Percentiles rank a stretch among this genome's conserved stretches.
These are phyloP conservation scores for Chascanopsetta lugubris DNA, from an alignment of 2,113 vertebrate genomes.

Conservation along the genomic window DNA sequence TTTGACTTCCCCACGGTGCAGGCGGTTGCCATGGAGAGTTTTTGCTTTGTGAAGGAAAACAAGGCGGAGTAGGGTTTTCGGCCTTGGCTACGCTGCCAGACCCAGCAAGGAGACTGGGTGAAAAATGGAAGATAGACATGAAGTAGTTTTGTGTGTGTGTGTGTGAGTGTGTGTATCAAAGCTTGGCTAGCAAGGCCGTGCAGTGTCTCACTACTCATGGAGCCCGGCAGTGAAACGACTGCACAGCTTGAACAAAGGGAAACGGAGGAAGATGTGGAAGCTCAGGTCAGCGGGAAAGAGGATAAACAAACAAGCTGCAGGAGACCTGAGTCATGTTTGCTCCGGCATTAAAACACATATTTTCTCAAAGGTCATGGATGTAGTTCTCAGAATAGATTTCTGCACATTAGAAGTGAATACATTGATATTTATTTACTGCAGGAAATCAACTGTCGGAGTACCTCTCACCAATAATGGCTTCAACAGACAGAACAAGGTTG, in stretches of 20 bases:
- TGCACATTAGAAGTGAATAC: background rate
- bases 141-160: background rate
- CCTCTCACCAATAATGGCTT: background rate
- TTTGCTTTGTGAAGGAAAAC: conserved; percentile 31
- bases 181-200: conserved; percentile 27
- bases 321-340: conserved; percentile 18
- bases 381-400: background rate
- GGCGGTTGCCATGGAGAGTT: conserved; percentile 8
- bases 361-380: background rate
- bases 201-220: conserved; percentile 15
- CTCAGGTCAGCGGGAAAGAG: conserved; percentile 3
- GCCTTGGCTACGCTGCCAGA: conserved; percentile 13
- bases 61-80: conserved; percentile 5
- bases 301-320: conserved; percentile 3
- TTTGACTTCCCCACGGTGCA: conserved; percentile 30
- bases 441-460: background rate
- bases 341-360: background rate
- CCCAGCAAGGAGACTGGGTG: background rate
- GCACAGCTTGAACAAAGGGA: conserved; percentile 39
- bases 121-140: conserved; percentile 12
- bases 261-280: conserved; percentile 35
- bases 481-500: background rate
- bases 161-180: conserved; percentile 21
- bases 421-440: background rate
- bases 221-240: conserved; percentile 44